phyloP scores from a whole-genome alignment of 1,140 invertebrate genomes.

The Hesperophylax magnus region DNA sequence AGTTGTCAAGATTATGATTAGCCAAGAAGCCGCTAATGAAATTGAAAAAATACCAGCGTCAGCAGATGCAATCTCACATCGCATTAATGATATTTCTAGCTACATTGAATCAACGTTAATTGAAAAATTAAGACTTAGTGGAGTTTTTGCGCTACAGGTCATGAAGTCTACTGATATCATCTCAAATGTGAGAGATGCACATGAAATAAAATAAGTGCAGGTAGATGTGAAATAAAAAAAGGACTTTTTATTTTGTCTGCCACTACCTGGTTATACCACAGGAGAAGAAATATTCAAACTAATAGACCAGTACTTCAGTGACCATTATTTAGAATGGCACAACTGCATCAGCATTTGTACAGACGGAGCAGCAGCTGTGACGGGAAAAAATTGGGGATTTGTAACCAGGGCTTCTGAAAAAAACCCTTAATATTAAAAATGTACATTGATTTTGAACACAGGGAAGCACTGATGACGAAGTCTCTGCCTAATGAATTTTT shows the following conservation, averaged over 20 bases:
- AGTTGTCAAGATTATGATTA: too few species aligned
- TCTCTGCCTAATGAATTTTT: slow-evolving; percentile 39
- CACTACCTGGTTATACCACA: slow-evolving; percentile 5
- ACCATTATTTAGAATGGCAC: background rate
- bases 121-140: slow-evolving; percentile 30
- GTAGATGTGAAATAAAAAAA: slow-evolving; percentile 27
- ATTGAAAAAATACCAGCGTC: slow-evolving; percentile 28
- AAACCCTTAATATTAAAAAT: slow-evolving; percentile 30
- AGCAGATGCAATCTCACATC: slow-evolving; percentile 20
- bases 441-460: slow-evolving; percentile 19
- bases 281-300: slow-evolving; percentile 27
- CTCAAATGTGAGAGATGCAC: too few species aligned
- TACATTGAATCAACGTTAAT: slow-evolving; percentile 20
- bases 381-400: background rate
- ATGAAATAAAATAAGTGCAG: too few species aligned
- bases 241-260: slow-evolving; percentile 28
- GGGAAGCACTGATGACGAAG: slow-evolving; percentile 34
- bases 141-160: slow-evolving; percentile 33
- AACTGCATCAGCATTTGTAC: too few species aligned
- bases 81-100: slow-evolving; percentile 27
- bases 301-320: background rate
- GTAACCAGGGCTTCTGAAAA: slow-evolving; percentile 19
- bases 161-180: slow-evolving; percentile 24
- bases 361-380: background rate
- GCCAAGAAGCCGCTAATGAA: slow-evolving; percentile 23